These are phyloP conservation scores for Drosophila ezoana DNA, from an alignment of 2,888 invertebrate species.

Conservation along the genomic window DNA sequence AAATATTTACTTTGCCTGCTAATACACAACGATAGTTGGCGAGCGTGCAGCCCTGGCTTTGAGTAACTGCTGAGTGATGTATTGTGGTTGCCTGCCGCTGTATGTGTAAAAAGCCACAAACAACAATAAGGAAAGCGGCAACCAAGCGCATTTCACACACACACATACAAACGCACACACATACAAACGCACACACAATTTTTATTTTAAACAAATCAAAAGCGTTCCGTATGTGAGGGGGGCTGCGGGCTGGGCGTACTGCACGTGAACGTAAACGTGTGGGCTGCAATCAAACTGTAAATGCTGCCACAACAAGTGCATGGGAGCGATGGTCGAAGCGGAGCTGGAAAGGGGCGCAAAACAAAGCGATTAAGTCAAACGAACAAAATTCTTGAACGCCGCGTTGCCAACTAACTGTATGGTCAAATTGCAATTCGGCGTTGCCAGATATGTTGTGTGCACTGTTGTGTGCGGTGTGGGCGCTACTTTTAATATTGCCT, in stretches of 20 bases:
- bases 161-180: conserved; percentile 26
- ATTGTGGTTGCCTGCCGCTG: conserved; percentile 43
- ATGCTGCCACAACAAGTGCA: conserved; percentile 63
- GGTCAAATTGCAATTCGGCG: conserved; percentile 55
- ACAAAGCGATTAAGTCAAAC: conserved; percentile 19
- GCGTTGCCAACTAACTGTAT: conserved; percentile 48
- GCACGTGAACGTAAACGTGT: conserved; percentile 59
- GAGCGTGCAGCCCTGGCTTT: conserved; percentile 45
- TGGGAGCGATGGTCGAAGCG: conserved; percentile 15
- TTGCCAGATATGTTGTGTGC: conserved; percentile 48
- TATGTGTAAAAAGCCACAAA: conserved; percentile 31
- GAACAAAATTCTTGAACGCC: conserved; percentile 30
- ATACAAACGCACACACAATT: conserved; percentile 19
- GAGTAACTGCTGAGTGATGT: conserved; percentile 59
- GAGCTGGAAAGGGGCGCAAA: background rate
- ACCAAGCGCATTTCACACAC: conserved; percentile 23
- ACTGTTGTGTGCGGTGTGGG: conserved; percentile 27
- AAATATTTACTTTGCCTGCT: background rate
- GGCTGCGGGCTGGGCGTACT: background rate
- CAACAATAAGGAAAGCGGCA: conserved; percentile 23
- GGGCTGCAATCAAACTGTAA: conserved; percentile 61
- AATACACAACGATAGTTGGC: conserved; percentile 16
- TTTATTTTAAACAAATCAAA: conserved; percentile 72
- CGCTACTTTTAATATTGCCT: conserved; percentile 58
- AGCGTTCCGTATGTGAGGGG: conserved; percentile 33